Conservation (phyloP, 1,140 invertebrate species). For the Macrocentrus cingulum region DNA sequence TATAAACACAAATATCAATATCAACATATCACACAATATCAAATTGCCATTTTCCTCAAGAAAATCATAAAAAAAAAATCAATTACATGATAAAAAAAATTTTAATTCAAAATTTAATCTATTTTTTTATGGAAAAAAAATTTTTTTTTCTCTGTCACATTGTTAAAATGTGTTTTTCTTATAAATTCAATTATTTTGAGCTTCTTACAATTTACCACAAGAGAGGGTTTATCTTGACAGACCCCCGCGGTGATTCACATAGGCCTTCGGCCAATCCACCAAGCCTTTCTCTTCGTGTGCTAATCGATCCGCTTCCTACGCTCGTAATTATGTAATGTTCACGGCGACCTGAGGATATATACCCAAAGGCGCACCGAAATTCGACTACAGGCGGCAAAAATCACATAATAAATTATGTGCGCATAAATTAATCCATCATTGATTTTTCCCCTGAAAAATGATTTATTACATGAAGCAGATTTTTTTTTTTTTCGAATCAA, state of each 20-base stretch:
- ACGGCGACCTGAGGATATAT: conserved; percentile 27
- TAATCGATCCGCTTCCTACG: conserved; percentile 61
- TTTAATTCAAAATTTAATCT: too few species aligned
- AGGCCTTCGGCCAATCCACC: conserved; percentile 55
- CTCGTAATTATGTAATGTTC: conserved; percentile 55
- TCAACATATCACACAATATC: too few species aligned
- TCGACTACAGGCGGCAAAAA: conserved; percentile 11
- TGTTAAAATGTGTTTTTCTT: background rate
- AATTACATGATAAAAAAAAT: too few species aligned
- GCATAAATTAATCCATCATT: too few species aligned
- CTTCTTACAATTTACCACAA: conserved; percentile 21
- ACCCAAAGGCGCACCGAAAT: conserved; percentile 18
- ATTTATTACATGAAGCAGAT: too few species aligned
- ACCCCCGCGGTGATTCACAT: conserved; percentile 56
- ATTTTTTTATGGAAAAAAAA: too few species aligned
- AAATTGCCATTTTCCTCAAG: too few species aligned
- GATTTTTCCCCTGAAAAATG: too few species aligned
- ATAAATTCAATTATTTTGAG: conserved; percentile 23
- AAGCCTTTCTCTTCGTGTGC: conserved; percentile 58
- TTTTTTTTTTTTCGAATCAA: too few species aligned
- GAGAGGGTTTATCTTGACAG: conserved; percentile 23
- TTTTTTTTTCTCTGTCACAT: background rate
- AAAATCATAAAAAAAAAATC: too few species aligned
- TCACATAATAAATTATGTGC: too few species aligned
- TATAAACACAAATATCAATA: background rate